Conservation (phyloP, 1,140 invertebrate genomes). For the Cotesia chilonis region DNA sequence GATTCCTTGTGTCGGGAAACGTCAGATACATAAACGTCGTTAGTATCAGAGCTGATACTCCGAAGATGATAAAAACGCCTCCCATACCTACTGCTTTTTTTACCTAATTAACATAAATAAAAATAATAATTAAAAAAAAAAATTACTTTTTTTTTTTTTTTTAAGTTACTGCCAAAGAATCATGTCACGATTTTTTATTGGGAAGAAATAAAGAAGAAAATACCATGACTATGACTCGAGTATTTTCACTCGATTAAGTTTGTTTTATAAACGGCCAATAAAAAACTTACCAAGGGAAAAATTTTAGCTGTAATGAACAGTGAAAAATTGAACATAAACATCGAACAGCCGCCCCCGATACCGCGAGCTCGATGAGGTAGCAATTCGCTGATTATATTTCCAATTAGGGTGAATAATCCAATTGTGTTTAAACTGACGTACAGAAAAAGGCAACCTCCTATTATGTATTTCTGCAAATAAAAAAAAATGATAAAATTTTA, state of each 20-base stretch:
- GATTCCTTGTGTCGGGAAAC: conserved; percentile 85
- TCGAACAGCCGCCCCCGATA: conserved; percentile 74
- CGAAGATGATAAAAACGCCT: conserved; percentile 77
- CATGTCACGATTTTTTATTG: too few species aligned
- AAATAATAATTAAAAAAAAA: conserved; percentile 1
- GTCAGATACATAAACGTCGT: conserved; percentile 76
- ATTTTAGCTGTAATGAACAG: conserved; percentile 79
- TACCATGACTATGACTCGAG: too few species aligned
- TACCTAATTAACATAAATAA: conserved; percentile 54
- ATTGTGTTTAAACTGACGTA: conserved; percentile 77
- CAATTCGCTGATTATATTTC: conserved; percentile 76
- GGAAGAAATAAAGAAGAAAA: too few species aligned
- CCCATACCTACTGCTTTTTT: conserved; percentile 68
- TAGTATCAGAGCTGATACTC: conserved; percentile 71
- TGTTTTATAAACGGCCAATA: too few species aligned
- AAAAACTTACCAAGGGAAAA: conserved; percentile 67
- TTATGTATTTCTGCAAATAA: conserved; percentile 59
- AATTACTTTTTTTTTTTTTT: neutral
- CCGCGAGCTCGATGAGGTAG: conserved; percentile 74
- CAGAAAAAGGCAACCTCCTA: conserved; percentile 67
- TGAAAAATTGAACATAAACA: conserved; percentile 73
- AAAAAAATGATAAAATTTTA: neutral
- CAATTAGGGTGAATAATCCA: conserved; percentile 76
- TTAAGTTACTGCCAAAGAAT: too few species aligned
- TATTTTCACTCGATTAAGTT: too few species aligned